Evolutionary conservation across 2,113 vertebrate genomes (phyloP).

Genomic region (Crocuta crocuta): DNA sequence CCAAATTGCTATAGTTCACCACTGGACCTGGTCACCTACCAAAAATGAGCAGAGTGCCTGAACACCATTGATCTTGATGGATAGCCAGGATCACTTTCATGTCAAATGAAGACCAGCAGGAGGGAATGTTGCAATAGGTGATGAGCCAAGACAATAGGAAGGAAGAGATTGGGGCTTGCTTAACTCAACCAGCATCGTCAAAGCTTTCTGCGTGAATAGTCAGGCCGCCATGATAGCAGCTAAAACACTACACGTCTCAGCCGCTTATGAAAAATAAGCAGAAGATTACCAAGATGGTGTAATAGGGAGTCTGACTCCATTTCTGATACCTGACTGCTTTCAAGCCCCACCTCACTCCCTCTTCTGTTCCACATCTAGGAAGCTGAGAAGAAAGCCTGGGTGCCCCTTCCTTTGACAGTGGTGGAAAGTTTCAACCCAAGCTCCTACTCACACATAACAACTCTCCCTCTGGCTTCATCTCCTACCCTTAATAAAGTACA

Average conservation of each 20-base stretch:
- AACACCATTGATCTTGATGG: neutral
- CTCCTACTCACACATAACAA: fast-evolving
- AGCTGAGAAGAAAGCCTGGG: neutral
- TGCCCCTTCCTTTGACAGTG: neutral
- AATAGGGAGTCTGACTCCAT: neutral
- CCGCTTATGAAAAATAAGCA: fast-evolving
- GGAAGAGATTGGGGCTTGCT: fast-evolving
- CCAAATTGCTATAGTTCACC: fast-evolving
- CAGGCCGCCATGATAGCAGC: fast-evolving
- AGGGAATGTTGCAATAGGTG: neutral
- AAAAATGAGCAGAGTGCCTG: neutral
- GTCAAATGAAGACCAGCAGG: neutral
- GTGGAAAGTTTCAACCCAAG: neutral
- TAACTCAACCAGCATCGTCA: fast-evolving
- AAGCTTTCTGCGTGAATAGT: fast-evolving
- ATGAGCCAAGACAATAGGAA: neutral
- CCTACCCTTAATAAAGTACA: neutral
- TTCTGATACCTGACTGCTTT: neutral
- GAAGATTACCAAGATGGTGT: fast-evolving
- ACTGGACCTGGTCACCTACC: neutral
- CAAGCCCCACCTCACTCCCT: fast-evolving
- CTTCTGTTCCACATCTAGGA: neutral
- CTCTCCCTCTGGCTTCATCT: too few species aligned
- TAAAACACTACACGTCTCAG: neutral
- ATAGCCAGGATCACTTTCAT: neutral